Base-by-base conservation (phyloP, 2,797 vertebrate genomes). In the Lacerta viridis region DNA sequence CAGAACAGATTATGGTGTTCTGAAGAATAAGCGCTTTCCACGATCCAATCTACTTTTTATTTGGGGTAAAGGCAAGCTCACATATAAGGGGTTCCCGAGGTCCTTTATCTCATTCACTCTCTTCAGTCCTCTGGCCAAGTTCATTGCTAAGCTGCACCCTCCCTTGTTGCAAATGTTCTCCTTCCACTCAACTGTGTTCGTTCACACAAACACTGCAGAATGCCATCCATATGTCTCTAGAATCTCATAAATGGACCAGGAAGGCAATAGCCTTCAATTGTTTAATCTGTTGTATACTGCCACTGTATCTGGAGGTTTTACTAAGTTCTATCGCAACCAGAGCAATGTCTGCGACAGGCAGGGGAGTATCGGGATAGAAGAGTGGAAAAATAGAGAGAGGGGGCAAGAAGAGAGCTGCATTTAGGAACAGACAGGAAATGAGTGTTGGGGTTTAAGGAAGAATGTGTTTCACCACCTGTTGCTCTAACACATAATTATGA, bases 1-100 rank as follows among this genome's bases (percentile, higher is more conserved):
- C 80, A 81, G 85, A 72, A 33, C 6, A 1, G 88, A 91, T 94
- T 94, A 90, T 85, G 82, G 41, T n/a, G 59, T 90, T 90, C 72
- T 78, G 77, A 86, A 86, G 85, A 27, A 74, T 0, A 0, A 87
- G 89, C 87, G 88, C 20, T 10, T 59, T 87, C 50, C 76, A 76
- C 9, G 8, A 80, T 89, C 83, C 25, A 72, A 61, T 75, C 29
- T 43, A 74, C 4, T 64, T 36, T 75, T 39, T 18, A 64, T 74
- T 61, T 75, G 15, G 13, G 33, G 39, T 25, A 79, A 87, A 87
- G 43, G 15, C 33, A 41, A 66, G 43, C 39, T 23, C 46, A 61
- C 27, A 61, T 18, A 72, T 59, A n/a, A 9, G 29, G 11, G 66
- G 25, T 59, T 41, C 41, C 9, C 2, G 4, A 43, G 36, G 33